These are phyloP conservation scores for Drymodes brunneopygia DNA, from an alignment of 2,113 vertebrate species.

Conservation along the genomic window DNA sequence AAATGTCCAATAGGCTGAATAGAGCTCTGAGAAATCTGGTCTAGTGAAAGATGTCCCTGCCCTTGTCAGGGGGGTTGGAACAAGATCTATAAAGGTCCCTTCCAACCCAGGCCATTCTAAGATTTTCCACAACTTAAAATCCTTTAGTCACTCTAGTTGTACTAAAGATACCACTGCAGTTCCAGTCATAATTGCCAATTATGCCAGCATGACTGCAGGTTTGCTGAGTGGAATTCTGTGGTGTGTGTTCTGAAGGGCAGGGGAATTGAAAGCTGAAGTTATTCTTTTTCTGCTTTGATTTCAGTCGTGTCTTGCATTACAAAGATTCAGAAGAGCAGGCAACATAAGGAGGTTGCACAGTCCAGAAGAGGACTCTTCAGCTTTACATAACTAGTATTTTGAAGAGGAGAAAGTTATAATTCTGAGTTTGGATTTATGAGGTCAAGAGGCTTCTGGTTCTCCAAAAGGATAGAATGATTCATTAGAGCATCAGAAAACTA, in stretches of 20 bases:
- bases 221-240: background rate
- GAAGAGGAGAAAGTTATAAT: background rate
- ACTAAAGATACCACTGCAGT: background rate
- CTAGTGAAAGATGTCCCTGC: background rate
- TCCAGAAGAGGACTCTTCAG: background rate
- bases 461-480: background rate
- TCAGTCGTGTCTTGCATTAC: background rate
- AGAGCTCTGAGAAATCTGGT: background rate
- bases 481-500: background rate
- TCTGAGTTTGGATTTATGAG: background rate
- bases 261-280: background rate
- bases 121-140: background rate
- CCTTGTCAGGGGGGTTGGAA: background rate
- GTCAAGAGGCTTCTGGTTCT: background rate
- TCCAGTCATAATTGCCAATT: background rate
- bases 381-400: background rate
- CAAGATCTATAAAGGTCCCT: background rate
- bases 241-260: background rate
- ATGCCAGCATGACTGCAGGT: background rate
- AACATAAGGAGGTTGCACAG: background rate
- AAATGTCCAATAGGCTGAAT: background rate
- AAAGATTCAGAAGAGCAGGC: background rate
- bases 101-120: background rate
- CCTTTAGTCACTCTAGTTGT: background rate
- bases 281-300: background rate